phyloP scores from a whole-genome alignment of 2,113 vertebrate genomes.

The Sylvia atricapilla region DNA sequence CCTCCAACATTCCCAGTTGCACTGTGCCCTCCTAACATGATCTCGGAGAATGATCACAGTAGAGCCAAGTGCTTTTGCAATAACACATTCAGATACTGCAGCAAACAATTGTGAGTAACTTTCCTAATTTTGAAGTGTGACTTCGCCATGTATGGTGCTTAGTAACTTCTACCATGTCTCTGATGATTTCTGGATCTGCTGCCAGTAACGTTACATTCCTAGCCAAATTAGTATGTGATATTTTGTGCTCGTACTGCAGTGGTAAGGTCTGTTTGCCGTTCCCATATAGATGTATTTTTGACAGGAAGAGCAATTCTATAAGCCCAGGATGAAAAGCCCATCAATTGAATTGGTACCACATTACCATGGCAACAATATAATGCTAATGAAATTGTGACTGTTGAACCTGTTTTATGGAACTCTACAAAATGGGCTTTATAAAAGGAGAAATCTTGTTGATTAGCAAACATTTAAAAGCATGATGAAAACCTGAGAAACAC shows the following conservation, averaged over 20 bases:
- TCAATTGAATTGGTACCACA: constrained; percentile 53
- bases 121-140: background rate
- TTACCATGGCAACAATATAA: constrained; percentile 67
- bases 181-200: background rate
- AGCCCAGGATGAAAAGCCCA: constrained; percentile 60
- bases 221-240: background rate
- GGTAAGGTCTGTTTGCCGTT: constrained; percentile 31
- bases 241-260: background rate
- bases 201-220: background rate
- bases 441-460: constrained; percentile 20
- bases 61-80: background rate
- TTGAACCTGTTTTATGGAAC: constrained; percentile 60
- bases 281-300: constrained; percentile 44
- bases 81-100: background rate
- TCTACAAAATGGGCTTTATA: constrained; percentile 36
- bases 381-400: constrained; percentile 68
- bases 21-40: background rate
- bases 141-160: background rate
- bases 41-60: background rate
- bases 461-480: constrained; percentile 2
- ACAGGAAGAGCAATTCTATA: constrained; percentile 59
- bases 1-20: background rate
- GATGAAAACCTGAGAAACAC: background rate
- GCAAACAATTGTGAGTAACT: background rate
- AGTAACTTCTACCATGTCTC: background rate